Evolutionary conservation across 92 coral and sea anemone genomes (phyloP).

Genomic region (Galaxea fascicularis): DNA sequence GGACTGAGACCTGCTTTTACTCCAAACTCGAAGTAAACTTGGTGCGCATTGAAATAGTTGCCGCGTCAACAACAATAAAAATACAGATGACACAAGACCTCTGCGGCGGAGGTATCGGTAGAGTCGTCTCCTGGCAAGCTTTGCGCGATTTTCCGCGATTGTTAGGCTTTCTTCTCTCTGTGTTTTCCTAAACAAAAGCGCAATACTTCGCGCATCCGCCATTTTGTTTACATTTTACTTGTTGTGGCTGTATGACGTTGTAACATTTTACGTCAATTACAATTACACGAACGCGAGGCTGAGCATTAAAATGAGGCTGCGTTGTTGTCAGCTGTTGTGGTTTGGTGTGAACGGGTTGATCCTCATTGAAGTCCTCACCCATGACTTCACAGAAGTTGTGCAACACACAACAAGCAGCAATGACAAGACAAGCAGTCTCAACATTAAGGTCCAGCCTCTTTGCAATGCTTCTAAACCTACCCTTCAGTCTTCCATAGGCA

Average conservation of each 20-base stretch:
- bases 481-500: too few species aligned
- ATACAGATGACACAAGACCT: conserved; percentile 6
- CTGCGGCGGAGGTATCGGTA: too few species aligned
- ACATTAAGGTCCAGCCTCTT: too few species aligned
- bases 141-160: conserved; percentile 10
- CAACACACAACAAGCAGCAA: too few species aligned
- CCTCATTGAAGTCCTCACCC: too few species aligned
- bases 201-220: neutral
- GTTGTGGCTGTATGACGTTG: too few species aligned
- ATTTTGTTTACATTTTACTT: too few species aligned
- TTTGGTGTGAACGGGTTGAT: neutral
- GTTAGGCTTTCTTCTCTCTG: conserved; percentile 3
- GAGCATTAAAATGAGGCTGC: conserved; percentile 5
- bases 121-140: conserved; percentile 22
- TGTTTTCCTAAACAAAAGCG: neutral
- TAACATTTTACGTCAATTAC: too few species aligned
- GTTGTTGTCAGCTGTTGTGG: neutral
- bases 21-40: conserved; percentile 24
- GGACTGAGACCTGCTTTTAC: conserved; percentile 16
- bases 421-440: too few species aligned
- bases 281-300: too few species aligned
- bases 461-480: too few species aligned
- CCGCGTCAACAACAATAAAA: conserved; percentile 29
- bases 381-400: too few species aligned
- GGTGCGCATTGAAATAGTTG: conserved; percentile 22